Percentiles rank a stretch among this genome's conserved stretches.
phyloP scores from a whole-genome alignment of 2,797 vertebrate genomes.

The Limosa lapponica region DNA sequence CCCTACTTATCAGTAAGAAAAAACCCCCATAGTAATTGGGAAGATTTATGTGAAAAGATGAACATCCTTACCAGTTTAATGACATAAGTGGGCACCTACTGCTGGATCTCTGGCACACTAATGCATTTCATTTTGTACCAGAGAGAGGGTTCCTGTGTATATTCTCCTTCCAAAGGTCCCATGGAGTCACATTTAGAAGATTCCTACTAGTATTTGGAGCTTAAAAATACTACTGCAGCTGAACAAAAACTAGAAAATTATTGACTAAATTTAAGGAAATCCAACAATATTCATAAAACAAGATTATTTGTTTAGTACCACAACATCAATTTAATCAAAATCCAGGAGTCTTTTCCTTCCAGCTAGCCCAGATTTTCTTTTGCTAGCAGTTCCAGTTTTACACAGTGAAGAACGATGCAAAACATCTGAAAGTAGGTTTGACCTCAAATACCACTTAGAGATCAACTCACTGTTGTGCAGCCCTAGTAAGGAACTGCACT shows the following conservation, averaged over 20 bases:
- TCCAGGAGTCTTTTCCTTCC: background rate
- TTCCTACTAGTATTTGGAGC: background rate
- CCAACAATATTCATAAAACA: background rate
- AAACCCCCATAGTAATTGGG: accelerated
- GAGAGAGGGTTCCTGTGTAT: background rate
- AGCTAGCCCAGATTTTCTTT: background rate
- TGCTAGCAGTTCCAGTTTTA: background rate
- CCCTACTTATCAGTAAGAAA: background rate
- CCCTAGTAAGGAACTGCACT: background rate
- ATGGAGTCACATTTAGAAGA: background rate
- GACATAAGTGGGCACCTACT: background rate
- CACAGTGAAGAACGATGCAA: background rate
- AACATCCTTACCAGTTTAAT: background rate
- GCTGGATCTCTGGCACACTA: background rate
- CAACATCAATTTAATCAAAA: background rate
- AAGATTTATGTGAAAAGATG: background rate
- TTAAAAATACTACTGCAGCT: background rate
- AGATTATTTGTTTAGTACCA: background rate
- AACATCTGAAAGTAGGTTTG: background rate
- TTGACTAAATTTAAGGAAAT: background rate
- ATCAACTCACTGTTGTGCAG: background rate
- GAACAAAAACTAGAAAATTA: background rate
- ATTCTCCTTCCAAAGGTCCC: background rate
- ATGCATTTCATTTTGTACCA: background rate
- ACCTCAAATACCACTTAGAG: background rate